These are phyloP conservation scores for Phortica okadai DNA, from an alignment of 2,888 invertebrate species.

Conservation along the genomic window DNA sequence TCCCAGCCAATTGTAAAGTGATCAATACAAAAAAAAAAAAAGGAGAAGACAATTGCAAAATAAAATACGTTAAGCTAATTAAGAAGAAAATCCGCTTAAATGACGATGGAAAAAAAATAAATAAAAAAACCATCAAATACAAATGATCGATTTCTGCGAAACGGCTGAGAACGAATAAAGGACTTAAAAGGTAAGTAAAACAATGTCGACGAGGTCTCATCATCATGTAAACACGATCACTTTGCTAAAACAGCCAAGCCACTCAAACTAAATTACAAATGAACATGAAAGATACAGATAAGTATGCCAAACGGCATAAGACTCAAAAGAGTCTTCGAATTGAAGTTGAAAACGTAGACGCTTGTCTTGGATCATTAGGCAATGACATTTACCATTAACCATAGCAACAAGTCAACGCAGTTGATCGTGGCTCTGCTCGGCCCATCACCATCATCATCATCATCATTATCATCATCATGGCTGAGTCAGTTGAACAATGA, in stretches of 20 bases:
- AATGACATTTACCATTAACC: conserved; percentile 45
- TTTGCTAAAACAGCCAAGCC: conserved; percentile 22
- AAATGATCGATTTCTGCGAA: conserved; percentile 60
- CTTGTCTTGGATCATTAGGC: conserved; percentile 49
- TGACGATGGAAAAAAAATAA: conserved; percentile 40
- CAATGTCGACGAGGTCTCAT: background rate
- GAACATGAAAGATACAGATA: conserved; percentile 69
- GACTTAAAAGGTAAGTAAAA: background rate
- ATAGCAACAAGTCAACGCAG: background rate
- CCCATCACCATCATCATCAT: background rate
- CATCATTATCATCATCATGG: background rate
- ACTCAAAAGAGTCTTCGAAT: conserved; percentile 42
- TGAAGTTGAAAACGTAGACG: background rate
- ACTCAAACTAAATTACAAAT: conserved; percentile 63
- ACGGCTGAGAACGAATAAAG: conserved; percentile 41
- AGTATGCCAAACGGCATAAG: conserved; percentile 66
- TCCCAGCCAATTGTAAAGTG: conserved; percentile 37
- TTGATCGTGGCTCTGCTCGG: background rate
- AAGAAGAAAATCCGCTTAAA: conserved; percentile 41
- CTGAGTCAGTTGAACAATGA: background rate
- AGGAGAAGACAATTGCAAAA: conserved; percentile 12
- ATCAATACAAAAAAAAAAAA: conserved; percentile 33
- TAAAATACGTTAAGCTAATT: conserved; percentile 43
- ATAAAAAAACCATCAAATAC: conserved; percentile 57
- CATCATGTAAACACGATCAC: conserved; percentile 25